Conservation (phyloP, 2,113 vertebrate genomes). For the sheep (Ovis aries) region ARS-UI_Ramb_v3.0 NC_056072.1:17504001-17504500, state of each 20-base stretch:
- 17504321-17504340: background rate
- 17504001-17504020: background rate
- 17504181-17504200: slow-evolving; percentile 59
- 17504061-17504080: slow-evolving; percentile 61
- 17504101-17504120: slow-evolving; percentile 36
- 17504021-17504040: background rate
- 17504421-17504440: background rate
- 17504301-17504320: background rate
- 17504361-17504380: background rate
- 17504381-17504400: background rate
- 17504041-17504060: background rate
- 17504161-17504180: slow-evolving; percentile 38
- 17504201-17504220: slow-evolving; percentile 33
- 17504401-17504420: background rate
- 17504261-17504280: background rate
- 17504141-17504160: slow-evolving; percentile 14
- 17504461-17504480: background rate
- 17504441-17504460: background rate
- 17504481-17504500: background rate
- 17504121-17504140: slow-evolving; percentile 52
- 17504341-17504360: background rate
- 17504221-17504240: slow-evolving; percentile 64
- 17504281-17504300: background rate
- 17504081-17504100: slow-evolving; percentile 67
- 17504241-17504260: slow-evolving; percentile 61